Percentiles rank a stretch among this genome's conserved stretches.
Conservation (phyloP, 2,888 invertebrate species). For the Troilus luridus region DNA sequence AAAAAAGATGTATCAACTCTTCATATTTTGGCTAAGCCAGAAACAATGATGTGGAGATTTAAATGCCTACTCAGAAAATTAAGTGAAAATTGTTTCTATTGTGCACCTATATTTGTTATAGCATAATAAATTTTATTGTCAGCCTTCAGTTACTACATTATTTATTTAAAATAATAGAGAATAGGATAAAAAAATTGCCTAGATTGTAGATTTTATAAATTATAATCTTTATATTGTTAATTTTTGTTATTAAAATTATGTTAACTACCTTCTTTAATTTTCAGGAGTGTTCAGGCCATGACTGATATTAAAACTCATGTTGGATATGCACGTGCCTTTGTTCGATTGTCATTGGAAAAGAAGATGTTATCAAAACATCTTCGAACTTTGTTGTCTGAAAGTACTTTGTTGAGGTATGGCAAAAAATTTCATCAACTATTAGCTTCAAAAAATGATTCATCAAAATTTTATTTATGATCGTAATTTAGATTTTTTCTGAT, state of each 20-base stretch:
- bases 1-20: too few relatives aligned
- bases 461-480: too few relatives aligned
- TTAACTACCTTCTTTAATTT: background rate
- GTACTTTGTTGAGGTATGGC: constrained; percentile 76
- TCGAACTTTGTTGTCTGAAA: constrained; percentile 86
- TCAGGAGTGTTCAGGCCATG: constrained; percentile 91
- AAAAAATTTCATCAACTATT: background rate
- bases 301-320: constrained; percentile 98
- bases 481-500: background rate
- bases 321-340: constrained; percentile 96
- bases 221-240: background rate
- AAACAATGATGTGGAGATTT: too few relatives aligned
- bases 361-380: constrained; percentile 95
- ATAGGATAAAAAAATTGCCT: too few relatives aligned
- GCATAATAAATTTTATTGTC: too few relatives aligned
- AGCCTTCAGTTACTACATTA: too few relatives aligned
- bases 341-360: constrained; percentile 94
- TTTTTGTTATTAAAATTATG: background rate
- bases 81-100: too few relatives aligned
- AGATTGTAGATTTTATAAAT: background rate
- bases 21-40: too few relatives aligned
- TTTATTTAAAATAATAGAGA: too few relatives aligned
- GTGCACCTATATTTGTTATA: too few relatives aligned
- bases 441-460: background rate
- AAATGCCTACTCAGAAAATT: too few relatives aligned